These are phyloP conservation scores for Numida meleagris DNA, from an alignment of 2,113 vertebrate species.

Conservation along the genomic window DNA sequence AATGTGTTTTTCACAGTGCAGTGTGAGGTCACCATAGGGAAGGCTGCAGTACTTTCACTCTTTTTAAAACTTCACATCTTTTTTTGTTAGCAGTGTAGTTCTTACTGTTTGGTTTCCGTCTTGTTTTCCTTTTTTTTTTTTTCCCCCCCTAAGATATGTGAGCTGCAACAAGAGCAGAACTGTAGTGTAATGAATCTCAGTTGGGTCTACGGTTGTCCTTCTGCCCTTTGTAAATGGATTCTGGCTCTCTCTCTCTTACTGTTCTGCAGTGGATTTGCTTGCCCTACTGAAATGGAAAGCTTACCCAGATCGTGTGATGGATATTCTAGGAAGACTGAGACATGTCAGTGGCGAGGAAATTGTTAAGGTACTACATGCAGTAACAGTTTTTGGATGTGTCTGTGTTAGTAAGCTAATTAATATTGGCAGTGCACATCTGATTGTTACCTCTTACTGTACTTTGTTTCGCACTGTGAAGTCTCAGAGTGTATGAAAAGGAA, in stretches of 20 bases:
- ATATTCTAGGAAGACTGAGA: conserved; percentile 90
- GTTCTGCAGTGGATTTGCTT: conserved; percentile 88
- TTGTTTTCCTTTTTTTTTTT: neutral
- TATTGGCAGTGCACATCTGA: neutral
- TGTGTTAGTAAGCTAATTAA: neutral
- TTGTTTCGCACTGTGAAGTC: neutral
- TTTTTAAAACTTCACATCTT: neutral
- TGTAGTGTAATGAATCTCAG: neutral
- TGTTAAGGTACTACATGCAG: conserved; percentile 84
- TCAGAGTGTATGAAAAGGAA: neutral
- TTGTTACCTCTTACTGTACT: neutral
- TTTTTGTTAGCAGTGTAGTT: neutral
- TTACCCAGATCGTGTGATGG: conserved; percentile 93
- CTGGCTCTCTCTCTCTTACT: conserved; percentile 27
- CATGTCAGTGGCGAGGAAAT: conserved; percentile 95
- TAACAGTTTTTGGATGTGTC: neutral
- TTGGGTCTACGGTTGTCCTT: neutral
- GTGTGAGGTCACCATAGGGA: neutral
- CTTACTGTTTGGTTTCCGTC: neutral
- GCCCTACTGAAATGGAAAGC: conserved; percentile 96
- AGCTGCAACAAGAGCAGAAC: neutral
- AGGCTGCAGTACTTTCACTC: neutral
- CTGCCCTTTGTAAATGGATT: neutral
- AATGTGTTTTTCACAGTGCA: neutral
- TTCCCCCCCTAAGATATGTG: neutral